A percentile compares a stretch with the other conserved stretches of the same genome.
These are phyloP conservation scores for Chromobotia macracanthus DNA, from an alignment of 2,797 vertebrate genomes.

Conservation along the genomic window DNA sequence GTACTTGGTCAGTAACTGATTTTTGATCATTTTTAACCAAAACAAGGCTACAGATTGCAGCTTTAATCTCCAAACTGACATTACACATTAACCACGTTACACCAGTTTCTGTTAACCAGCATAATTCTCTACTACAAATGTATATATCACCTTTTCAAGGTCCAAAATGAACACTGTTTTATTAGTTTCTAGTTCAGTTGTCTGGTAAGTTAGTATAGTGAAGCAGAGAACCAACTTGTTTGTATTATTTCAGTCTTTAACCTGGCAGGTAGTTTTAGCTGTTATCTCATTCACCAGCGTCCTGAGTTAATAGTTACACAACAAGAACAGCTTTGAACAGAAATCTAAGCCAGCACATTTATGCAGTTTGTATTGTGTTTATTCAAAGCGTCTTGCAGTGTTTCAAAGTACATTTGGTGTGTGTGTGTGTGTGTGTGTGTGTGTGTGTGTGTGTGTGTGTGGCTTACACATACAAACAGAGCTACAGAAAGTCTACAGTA, in stretches of 20 bases:
- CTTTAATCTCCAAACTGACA: background rate
- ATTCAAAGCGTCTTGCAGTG: too few species aligned
- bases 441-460: background rate
- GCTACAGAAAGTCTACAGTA: background rate
- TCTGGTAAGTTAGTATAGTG: too few species aligned
- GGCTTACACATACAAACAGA: too few species aligned
- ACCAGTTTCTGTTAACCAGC: background rate
- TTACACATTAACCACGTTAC: background rate
- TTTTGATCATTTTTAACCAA: too few species aligned
- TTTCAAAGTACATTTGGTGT: too few species aligned
- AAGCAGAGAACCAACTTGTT: too few species aligned
- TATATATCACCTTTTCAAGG: background rate
- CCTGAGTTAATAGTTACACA: conserved; percentile 9
- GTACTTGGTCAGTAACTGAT: too few species aligned
- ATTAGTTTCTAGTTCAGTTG: background rate
- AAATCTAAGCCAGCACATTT: background rate
- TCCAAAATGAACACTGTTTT: background rate
- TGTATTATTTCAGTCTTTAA: too few species aligned
- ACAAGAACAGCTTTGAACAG: background rate
- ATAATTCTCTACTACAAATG: background rate
- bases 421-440: too few species aligned
- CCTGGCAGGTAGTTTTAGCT: too few species aligned
- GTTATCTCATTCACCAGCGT: background rate
- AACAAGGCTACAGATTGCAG: too few species aligned
- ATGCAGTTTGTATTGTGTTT: background rate